A percentile compares a stretch with the other conserved stretches of the same genome.
Evolutionary conservation across 2,797 vertebrate genomes (phyloP).

Genomic region (Columba guinea): DNA sequence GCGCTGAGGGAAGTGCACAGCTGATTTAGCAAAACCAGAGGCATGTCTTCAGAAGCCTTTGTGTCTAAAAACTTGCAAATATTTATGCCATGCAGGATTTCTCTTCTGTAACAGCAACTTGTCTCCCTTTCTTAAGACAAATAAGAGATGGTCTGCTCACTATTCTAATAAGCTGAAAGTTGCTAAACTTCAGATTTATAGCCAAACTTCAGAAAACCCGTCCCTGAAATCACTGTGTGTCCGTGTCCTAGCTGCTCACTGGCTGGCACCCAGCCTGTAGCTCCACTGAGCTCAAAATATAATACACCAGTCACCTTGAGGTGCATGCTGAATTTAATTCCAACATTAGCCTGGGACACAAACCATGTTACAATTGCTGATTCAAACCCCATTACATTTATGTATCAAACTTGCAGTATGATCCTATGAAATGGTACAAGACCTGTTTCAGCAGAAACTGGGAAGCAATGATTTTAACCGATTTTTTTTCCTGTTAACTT

Average conservation of each 20-base stretch:
- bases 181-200: not conserved
- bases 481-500: slow-evolving; percentile 41
- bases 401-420: not conserved
- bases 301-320: not conserved
- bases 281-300: not conserved
- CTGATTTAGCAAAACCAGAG: not conserved
- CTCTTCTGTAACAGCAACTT: not conserved
- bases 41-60: not conserved
- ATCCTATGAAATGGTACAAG: not conserved
- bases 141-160: not conserved
- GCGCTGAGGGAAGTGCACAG: not conserved
- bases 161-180: not conserved
- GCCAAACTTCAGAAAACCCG: accelerated
- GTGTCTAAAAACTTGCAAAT: not conserved
- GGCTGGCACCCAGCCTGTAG: not conserved
- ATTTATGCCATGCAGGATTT: not conserved
- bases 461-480: slow-evolving; percentile 40
- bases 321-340: not conserved
- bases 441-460: slow-evolving; percentile 13
- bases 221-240: not conserved
- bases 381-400: not conserved
- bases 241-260: accelerated
- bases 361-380: not conserved
- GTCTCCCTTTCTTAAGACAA: not conserved
- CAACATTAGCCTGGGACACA: not conserved